Base-by-base conservation (phyloP, 2,113 vertebrate species). In the Eurypyga helias region DNA sequence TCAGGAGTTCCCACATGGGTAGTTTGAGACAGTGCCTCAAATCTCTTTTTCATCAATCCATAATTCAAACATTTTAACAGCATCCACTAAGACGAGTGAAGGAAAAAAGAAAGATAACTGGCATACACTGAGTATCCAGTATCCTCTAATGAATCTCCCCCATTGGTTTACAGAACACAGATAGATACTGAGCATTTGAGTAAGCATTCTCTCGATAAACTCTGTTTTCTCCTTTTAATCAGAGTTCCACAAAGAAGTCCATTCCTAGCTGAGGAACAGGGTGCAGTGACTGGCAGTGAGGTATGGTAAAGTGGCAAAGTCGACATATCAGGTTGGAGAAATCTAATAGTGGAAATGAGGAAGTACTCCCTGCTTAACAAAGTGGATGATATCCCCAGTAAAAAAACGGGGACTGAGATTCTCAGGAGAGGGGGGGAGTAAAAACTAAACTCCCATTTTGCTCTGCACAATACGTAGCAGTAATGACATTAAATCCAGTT, bases 1-100 rank as follows among this genome's bases (percentile, higher is more conserved):
- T 54, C 11, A 49, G 25, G 70, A 90, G 33, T 43, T 91, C 36
- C 58, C 70, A 31, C 66, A 52, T 29, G 48, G 19, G 48, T 36
- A 41, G 10, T 36, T 43, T 28, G 36, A 87, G 62, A 71, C 23
- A 51, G 21, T 24, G 24, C 41, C 80, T 81, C 60, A 55, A 76
- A 83, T 11, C 41, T 7, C 10, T 7, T 57, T 77, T 83, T 45
- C 29, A 66, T 26, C 73, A 67, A 89, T 16, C 55, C 21, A 29
- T 51, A 84, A 87, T 72, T 70, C 24, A 93, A 84, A 55, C 34
- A 78, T 57, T 93, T 90, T 48, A 51, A 49, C n/a, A 87, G 45
- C 61, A 87, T 57, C 28, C 48, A 82, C 25, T 77, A 14, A 45
- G 46, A 70, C 45, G 11, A 71, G 12, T 81, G 64, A 83, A 80